A percentile compares a stretch with the other conserved stretches of the same genome.
phyloP scores from a whole-genome alignment of 2,888 invertebrate species.

The Callosobruchus maculatus region DNA sequence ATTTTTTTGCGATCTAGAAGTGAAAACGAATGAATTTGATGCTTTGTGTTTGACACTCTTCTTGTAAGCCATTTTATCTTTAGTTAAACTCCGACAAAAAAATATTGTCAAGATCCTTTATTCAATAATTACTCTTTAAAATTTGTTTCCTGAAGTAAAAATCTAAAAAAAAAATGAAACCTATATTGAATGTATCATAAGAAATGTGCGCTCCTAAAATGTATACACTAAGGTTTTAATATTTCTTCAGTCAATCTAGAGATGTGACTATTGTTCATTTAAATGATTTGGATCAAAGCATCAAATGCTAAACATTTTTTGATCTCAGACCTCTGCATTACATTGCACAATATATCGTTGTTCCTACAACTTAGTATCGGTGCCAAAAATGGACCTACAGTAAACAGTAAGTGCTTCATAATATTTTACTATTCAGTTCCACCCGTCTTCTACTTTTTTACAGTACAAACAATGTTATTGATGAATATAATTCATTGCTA shows the following conservation, averaged over 20 bases:
- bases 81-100: too few species aligned
- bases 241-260: neutral
- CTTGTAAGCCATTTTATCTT: too few species aligned
- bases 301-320: slow-evolving; percentile 24
- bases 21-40: too few species aligned
- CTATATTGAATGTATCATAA: too few species aligned
- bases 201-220: too few species aligned
- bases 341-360: slow-evolving; percentile 35
- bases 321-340: slow-evolving; percentile 40
- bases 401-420: neutral
- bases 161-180: too few species aligned
- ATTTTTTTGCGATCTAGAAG: too few species aligned
- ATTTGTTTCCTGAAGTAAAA: too few species aligned
- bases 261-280: neutral
- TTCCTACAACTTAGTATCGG: slow-evolving; percentile 27
- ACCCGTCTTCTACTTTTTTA: neutral
- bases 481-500: neutral
- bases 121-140: too few species aligned
- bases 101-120: too few species aligned
- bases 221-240: neutral
- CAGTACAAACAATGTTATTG: slow-evolving; percentile 18
- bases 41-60: too few species aligned
- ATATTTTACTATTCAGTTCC: neutral
- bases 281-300: neutral
- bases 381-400: slow-evolving; percentile 23